Evolutionary conservation across 2,113 vertebrate genomes (phyloP).

Genomic region (Pomatorhinus ruficollis): DNA sequence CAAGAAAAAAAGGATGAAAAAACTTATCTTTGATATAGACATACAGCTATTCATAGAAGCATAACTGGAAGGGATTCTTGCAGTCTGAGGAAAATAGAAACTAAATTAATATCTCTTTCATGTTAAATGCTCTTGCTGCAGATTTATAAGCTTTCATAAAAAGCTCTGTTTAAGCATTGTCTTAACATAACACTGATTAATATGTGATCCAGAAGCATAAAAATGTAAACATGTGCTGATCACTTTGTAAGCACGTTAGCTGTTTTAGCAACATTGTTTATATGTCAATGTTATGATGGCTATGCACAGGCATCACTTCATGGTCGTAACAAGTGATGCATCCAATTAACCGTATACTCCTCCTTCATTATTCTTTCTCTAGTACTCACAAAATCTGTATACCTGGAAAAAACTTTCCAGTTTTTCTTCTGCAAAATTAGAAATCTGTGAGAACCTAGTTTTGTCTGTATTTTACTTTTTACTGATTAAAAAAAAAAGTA

Average conservation of each 20-base stretch:
- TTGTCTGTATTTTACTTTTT: background rate
- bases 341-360: background rate
- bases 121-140: background rate
- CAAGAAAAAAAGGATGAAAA: background rate
- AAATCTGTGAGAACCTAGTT: background rate
- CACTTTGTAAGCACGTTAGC: background rate
- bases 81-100: background rate
- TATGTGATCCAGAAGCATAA: background rate
- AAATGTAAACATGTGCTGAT: background rate
- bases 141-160: background rate
- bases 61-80: background rate
- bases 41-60: background rate
- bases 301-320: background rate
- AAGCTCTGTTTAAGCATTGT: background rate
- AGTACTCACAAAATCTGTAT: background rate
- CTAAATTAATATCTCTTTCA: background rate
- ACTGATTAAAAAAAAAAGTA: background rate
- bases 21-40: background rate
- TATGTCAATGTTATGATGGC: background rate
- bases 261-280: background rate
- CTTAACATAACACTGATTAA: background rate
- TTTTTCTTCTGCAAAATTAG: background rate
- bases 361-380: background rate
- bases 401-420: background rate
- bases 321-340: background rate